Evolutionary conservation across 1,140 invertebrate species (phyloP).

Genomic region (Drosophila persimilis): DNA sequence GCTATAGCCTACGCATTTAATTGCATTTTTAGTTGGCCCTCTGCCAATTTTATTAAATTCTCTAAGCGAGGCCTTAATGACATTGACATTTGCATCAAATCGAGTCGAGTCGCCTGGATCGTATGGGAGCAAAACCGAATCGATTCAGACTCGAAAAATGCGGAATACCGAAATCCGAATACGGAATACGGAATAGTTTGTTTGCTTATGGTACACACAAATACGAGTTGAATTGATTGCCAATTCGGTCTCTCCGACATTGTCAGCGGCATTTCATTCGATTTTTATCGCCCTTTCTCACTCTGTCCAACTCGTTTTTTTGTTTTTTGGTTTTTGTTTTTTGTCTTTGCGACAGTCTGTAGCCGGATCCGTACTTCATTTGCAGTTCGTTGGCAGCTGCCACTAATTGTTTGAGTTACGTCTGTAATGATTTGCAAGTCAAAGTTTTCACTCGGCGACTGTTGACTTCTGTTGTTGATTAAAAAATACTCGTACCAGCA

Average conservation of each 20-base stretch:
- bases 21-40: slow-evolving; percentile 68
- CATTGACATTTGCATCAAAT: slow-evolving; percentile 71
- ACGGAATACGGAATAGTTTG: slow-evolving; percentile 37
- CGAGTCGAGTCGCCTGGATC: slow-evolving; percentile 33
- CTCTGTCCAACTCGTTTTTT: slow-evolving; percentile 3
- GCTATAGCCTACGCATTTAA: slow-evolving; percentile 67
- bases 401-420: slow-evolving; percentile 81
- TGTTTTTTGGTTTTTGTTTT: slow-evolving; percentile 8
- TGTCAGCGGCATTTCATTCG: slow-evolving; percentile 67
- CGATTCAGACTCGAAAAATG: slow-evolving; percentile 21
- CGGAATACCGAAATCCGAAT: slow-evolving; percentile 44
- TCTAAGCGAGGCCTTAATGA: slow-evolving; percentile 62
- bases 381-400: slow-evolving; percentile 66
- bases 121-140: not conserved
- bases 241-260: slow-evolving; percentile 47
- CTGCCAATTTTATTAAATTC: slow-evolving; percentile 64
- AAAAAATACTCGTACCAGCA: slow-evolving; percentile 54
- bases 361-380: slow-evolving; percentile 47
- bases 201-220: slow-evolving; percentile 41
- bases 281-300: slow-evolving; percentile 49
- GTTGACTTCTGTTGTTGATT: slow-evolving; percentile 77
- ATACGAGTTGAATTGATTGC: slow-evolving; percentile 66
- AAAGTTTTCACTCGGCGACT: slow-evolving; percentile 59
- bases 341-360: not conserved
- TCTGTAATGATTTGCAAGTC: slow-evolving; percentile 81